Evolutionary conservation across 2,113 vertebrate genomes (phyloP).

Genomic region (Sinocyclocheilus rhinocerous): DNA sequence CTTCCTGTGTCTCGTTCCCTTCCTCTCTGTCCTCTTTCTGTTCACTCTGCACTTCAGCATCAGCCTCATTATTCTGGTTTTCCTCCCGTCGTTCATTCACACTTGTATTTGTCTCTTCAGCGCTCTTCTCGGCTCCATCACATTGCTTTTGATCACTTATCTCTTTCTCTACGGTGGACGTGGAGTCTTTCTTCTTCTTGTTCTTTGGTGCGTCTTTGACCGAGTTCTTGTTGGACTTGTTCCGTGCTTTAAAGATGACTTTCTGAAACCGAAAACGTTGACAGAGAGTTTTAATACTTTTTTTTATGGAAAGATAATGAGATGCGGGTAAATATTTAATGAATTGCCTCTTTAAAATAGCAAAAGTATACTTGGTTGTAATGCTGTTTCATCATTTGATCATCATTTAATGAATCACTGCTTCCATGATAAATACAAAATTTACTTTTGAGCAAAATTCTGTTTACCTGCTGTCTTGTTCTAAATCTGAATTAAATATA

Average conservation of each 20-base stretch:
- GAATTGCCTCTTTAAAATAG: not conserved
- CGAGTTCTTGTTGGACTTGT: conserved; percentile 77
- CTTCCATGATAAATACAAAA: not conserved
- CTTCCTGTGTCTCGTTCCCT: conserved; percentile 41
- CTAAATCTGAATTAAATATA: too few relatives aligned
- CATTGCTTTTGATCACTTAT: conserved; percentile 63
- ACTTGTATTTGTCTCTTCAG: conserved; percentile 53
- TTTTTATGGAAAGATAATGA: not conserved
- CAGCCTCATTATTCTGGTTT: conserved; percentile 14
- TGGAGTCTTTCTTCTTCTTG: conserved; percentile 71
- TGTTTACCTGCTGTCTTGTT: not conserved
- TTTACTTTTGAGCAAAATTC: not conserved
- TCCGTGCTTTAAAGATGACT: conserved; percentile 77
- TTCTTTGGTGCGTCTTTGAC: conserved; percentile 72
- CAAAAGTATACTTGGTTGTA: not conserved
- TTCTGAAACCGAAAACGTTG: conserved; percentile 71
- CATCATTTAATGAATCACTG: not conserved
- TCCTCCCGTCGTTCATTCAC: conserved; percentile 2
- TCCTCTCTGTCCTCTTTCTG: conserved; percentile 42
- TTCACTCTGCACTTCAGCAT: conserved; percentile 30
- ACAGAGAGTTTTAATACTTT: conserved; percentile 1
- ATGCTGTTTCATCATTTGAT: not conserved
- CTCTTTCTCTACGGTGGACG: conserved; percentile 61
- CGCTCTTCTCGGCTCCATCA: conserved; percentile 58
- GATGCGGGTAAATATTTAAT: not conserved